A percentile compares a stretch with the other conserved stretches of the same genome.
Evolutionary conservation across 2,113 vertebrate genomes (phyloP).

Genomic region (Dolichallabes microphthalmus): DNA sequence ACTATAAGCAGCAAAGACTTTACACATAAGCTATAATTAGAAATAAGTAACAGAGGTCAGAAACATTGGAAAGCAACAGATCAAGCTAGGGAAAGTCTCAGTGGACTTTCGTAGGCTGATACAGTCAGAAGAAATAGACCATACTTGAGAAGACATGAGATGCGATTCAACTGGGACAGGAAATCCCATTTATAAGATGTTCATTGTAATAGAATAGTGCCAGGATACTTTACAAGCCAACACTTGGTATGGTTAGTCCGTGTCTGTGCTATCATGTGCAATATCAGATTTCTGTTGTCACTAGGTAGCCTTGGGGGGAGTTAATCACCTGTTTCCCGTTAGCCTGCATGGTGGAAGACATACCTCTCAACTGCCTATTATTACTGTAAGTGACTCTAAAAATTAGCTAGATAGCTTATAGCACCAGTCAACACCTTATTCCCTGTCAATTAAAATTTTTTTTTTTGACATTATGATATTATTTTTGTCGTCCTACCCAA

Average conservation of each 20-base stretch:
- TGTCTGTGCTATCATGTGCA: not conserved
- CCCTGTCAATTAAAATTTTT: not conserved
- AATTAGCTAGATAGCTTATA: not conserved
- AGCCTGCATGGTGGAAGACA: not conserved
- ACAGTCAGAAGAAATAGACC: conserved; percentile 8
- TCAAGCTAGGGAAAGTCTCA: conserved; percentile 1
- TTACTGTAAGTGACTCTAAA: not conserved
- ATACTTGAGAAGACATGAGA: not conserved
- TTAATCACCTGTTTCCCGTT: not conserved
- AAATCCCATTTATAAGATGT: conserved; percentile 4
- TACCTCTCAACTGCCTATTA: not conserved
- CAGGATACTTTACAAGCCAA: not conserved
- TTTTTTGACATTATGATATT: not conserved
- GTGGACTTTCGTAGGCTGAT: not conserved
- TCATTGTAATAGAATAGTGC: not conserved
- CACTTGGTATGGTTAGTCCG: not conserved
- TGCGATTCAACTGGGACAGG: not conserved
- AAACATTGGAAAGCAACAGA: not conserved
- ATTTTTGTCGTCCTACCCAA: not conserved
- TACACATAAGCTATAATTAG: conserved; percentile 34
- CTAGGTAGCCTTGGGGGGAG: not conserved
- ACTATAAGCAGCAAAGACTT: not conserved
- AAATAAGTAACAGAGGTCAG: conserved; percentile 21
- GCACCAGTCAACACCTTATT: not conserved
- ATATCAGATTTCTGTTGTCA: not conserved